Evolutionary conservation across 2,797 vertebrate genomes (phyloP).

Genomic region (Clamator glandarius): DNA sequence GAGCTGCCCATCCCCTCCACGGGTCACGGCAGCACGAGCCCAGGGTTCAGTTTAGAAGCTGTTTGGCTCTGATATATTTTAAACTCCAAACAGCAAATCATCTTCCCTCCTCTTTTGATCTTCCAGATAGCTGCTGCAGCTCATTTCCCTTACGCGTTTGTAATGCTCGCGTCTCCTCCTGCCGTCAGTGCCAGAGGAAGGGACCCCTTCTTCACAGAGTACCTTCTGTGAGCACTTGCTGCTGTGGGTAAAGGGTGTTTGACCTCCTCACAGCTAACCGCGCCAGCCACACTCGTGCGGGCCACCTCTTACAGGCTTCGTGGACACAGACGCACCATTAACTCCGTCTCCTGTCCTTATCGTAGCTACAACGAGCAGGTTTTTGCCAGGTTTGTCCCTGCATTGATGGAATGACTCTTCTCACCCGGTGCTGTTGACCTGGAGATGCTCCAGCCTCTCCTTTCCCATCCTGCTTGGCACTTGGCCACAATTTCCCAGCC

Average conservation of each 20-base stretch:
- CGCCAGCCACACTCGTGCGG: neutral
- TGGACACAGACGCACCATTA: neutral
- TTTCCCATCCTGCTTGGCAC: neutral
- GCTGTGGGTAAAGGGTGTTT: neutral
- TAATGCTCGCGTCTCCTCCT: neutral
- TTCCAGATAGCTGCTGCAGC: conserved; percentile 18
- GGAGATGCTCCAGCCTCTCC: conserved; percentile 25
- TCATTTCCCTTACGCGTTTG: neutral
- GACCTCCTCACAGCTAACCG: conserved; percentile 30
- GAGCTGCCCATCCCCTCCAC: conserved; percentile 8
- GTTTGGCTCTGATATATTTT: conserved; percentile 31
- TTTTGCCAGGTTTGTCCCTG: conserved; percentile 4
- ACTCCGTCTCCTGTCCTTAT: neutral
- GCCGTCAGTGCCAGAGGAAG: conserved; percentile 51
- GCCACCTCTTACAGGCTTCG: neutral
- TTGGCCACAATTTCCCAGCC: neutral
- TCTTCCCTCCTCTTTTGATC: conserved; percentile 24
- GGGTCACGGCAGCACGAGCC: conserved; percentile 44
- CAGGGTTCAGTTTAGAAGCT: conserved; percentile 46
- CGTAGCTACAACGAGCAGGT: neutral
- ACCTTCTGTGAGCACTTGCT: neutral
- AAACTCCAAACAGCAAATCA: neutral
- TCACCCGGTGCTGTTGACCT: neutral
- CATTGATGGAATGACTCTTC: conserved; percentile 8
- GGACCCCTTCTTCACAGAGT: conserved; percentile 34